Base-by-base conservation (phyloP, 2,113 vertebrate genomes). In the Willisornis vidua region DNA sequence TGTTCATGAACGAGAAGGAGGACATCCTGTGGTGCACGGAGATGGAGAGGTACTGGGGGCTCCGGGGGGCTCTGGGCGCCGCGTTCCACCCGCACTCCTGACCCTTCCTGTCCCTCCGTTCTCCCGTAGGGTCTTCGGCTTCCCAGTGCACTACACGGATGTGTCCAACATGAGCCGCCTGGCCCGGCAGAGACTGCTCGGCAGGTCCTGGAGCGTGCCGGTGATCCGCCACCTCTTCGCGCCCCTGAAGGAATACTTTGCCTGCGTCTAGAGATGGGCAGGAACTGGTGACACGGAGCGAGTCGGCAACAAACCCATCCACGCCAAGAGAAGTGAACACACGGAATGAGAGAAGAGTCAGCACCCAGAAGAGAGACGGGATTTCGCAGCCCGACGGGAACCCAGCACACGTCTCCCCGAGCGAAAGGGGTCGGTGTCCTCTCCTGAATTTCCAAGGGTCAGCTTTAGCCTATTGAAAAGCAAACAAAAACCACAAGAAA, bases 101-200 rank as follows among this genome's bases (percentile, higher is more conserved):
- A 85, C 37, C 77, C 29, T 14, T 25, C 14, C 54, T 5, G 0
- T 1, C 58, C 67, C 74, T 35, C 46, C 57, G 83, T 8, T 95
- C 48, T 87, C 62, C 94, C 5, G 3, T 97, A 99, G 99, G 98
- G 97, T 99, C 75, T 99, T 99, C 22, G 99, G 99, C 92, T 99
- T 99, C 97, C 99, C 99, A 25, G 99, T 99, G 97, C 99, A 99
- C 98, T 99, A 99, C 96, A 99, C 99, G 4, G 99, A 99, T 55
- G 99, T 99, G 95, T 99, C 99, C 97, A 99, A 99, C 98, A 99
- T 99, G 99, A 99, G 99, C 98, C 99, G 99, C 82, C 98, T 99
- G 98, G 99, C 99, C 63, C 98, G 99, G 97, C 99, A 99, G 98
- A 98, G 99, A 98, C 99, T 99, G 94, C 98, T 99, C 95, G 99